These are phyloP conservation scores for Procavia capensis DNA, from an alignment of 2,113 vertebrate species.

Conservation along the genomic window DNA sequence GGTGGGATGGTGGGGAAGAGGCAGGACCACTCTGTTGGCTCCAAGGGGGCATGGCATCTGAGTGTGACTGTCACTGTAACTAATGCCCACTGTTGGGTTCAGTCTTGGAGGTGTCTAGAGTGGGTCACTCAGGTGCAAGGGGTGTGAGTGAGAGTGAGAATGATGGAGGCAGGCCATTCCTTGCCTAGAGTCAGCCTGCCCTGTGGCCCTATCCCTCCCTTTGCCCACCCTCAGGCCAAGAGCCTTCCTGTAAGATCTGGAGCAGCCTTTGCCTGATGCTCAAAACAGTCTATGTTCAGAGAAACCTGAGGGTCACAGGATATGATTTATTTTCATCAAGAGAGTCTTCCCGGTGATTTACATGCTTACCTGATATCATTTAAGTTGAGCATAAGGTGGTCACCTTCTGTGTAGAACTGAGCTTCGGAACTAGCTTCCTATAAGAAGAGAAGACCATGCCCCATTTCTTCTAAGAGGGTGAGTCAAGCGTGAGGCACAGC, in stretches of 20 bases:
- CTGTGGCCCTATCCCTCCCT: neutral
- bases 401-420: conserved; percentile 33
- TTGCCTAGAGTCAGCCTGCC: neutral
- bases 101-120: neutral
- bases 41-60: neutral
- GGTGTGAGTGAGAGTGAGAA: neutral
- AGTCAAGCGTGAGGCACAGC: neutral
- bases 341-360: neutral
- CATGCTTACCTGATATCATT: conserved; percentile 68
- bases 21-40: neutral
- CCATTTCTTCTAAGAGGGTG: neutral
- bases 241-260: neutral
- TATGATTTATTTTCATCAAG: neutral
- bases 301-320: neutral
- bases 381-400: conserved; percentile 46
- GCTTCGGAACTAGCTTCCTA: conserved; percentile 72
- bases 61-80: neutral
- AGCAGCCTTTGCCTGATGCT: neutral
- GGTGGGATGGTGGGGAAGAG: neutral
- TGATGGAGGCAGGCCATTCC: neutral
- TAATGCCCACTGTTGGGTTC: neutral
- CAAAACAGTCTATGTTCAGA: neutral
- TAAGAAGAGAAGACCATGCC: conserved; percentile 7
- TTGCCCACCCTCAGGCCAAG: neutral
- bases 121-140: neutral